A percentile compares a stretch with the other conserved stretches of the same genome.
Conservation (phyloP, 2,797 vertebrate species). For the Crocodylus rhombifer region DNA sequence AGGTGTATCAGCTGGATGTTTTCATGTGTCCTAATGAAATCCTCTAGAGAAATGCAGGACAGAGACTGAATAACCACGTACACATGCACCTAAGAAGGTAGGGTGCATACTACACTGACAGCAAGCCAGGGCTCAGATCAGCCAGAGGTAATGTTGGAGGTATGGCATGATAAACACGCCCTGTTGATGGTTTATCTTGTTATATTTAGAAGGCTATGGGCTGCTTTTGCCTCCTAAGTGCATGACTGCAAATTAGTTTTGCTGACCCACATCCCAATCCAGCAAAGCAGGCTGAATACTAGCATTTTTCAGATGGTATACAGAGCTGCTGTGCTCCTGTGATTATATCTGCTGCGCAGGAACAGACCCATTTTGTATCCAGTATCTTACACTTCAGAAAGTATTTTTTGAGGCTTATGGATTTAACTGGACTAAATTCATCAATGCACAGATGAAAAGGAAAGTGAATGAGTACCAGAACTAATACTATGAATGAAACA, state of each 20-base stretch:
- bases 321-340: not conserved
- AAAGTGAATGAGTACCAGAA: constrained; percentile 33
- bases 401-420: constrained; percentile 22
- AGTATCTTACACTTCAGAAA: constrained; percentile 14
- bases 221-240: not conserved
- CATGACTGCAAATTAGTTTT: not conserved
- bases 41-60: not conserved
- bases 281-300: not conserved
- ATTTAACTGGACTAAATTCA: constrained; percentile 60
- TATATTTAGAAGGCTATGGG: not conserved
- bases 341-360: constrained; percentile 34
- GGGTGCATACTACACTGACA: not conserved
- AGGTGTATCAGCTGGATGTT: not conserved
- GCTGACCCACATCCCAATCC: not conserved
- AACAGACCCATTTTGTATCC: constrained; percentile 56
- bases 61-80: constrained; percentile 25
- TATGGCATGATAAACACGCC: not conserved
- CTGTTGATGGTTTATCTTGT: not conserved
- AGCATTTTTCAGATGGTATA: not conserved
- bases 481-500: constrained; percentile 47
- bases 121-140: not conserved
- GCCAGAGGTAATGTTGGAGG: not conserved
- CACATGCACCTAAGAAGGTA: constrained; percentile 32
- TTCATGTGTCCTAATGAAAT: constrained; percentile 11
- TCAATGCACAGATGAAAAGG: constrained; percentile 54